Conservation (phyloP, 2,888 invertebrate genomes). For the Ganaspis brasiliensis region DNA sequence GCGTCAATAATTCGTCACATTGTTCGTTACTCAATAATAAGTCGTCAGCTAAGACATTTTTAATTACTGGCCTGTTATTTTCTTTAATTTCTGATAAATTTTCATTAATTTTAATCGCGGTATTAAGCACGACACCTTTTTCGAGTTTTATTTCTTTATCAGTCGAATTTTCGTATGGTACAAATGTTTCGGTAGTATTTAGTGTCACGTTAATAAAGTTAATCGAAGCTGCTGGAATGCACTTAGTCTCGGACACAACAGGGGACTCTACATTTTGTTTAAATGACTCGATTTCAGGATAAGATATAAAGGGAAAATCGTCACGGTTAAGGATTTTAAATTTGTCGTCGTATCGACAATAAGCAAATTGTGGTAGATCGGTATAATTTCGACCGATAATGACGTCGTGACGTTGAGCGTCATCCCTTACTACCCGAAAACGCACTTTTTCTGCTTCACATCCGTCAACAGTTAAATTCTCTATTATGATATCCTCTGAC, state of each 20-base stretch:
- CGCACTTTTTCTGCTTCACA: background rate
- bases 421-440: constrained; percentile 30
- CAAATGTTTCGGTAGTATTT: background rate
- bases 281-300: background rate
- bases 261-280: background rate
- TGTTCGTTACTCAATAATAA: background rate
- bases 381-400: constrained; percentile 41
- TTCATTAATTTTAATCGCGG: background rate
- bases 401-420: constrained; percentile 15
- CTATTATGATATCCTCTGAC: background rate
- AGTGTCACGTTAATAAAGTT: constrained; percentile 2
- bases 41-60: background rate
- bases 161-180: background rate
- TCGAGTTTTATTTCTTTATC: background rate
- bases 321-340: constrained; percentile 19
- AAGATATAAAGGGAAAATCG: constrained; percentile 15
- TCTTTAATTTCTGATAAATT: background rate
- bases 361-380: constrained; percentile 19
- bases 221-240: background rate
- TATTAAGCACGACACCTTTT: background rate
- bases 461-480: background rate
- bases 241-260: background rate
- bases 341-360: constrained; percentile 22
- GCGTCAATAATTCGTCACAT: background rate
- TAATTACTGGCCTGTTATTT: background rate